Evolutionary conservation across 2,888 invertebrate species (phyloP).

Genomic region (Gymnocheta viridis): DNA sequence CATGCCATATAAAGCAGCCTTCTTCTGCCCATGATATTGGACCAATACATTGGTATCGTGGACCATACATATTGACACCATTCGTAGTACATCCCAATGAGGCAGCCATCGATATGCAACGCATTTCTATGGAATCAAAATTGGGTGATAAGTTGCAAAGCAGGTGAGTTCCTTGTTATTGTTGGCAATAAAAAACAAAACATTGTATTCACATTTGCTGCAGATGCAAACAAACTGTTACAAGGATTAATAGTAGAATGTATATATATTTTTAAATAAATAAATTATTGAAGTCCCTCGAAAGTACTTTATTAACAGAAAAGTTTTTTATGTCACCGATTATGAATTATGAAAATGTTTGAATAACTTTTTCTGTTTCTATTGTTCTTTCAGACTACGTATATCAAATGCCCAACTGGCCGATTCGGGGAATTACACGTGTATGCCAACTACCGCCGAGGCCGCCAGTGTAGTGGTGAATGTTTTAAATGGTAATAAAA

Average conservation of each 20-base stretch:
- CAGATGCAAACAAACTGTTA: not conserved
- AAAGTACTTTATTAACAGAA: too few relatives aligned
- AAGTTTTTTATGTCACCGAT: not conserved
- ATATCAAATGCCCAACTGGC: constrained; percentile 88
- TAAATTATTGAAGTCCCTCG: too few relatives aligned
- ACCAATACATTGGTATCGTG: constrained; percentile 88
- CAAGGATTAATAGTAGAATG: not conserved
- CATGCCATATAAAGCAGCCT: constrained; percentile 88
- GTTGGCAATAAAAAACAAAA: not conserved
- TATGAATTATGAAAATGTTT: not conserved
- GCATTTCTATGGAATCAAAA: constrained; percentile 81
- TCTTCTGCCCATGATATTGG: constrained; percentile 85
- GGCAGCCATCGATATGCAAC: constrained; percentile 80
- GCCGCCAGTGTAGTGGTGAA: constrained; percentile 93
- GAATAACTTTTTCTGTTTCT: not conserved
- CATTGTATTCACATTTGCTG: not conserved
- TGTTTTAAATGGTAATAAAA: constrained; percentile 90
- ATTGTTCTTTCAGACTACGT: constrained; percentile 83
- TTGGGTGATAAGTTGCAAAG: constrained; percentile 88
- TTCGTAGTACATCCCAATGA: constrained; percentile 81
- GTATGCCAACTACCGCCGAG: constrained; percentile 92
- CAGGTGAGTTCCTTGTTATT: constrained; percentile 74
- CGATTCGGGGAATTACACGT: constrained; percentile 95
- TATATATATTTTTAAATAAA: too few relatives aligned
- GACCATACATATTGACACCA: constrained; percentile 81